phyloP scores from a whole-genome alignment of 2,113 vertebrate genomes.

The Urocynchramus pylzowi region DNA sequence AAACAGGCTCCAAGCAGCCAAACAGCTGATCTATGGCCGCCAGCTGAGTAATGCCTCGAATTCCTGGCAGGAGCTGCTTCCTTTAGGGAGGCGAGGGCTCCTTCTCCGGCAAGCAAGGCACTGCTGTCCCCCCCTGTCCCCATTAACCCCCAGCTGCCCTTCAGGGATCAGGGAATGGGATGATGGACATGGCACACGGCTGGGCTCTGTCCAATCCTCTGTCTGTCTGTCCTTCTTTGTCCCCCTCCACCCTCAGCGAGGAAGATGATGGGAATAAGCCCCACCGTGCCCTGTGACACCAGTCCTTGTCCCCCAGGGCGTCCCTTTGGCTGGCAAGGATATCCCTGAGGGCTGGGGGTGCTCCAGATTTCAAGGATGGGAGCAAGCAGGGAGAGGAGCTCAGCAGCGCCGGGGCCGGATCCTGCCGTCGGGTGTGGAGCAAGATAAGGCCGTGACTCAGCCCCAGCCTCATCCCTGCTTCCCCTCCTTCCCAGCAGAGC shows the following conservation, averaged over 20 bases:
- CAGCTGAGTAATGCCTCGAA: constrained; percentile 34
- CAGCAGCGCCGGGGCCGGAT: not conserved
- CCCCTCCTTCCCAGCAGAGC: not conserved
- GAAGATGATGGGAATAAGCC: not conserved
- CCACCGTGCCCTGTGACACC: accelerated
- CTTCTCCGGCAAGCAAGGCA: accelerated
- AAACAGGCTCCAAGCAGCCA: not conserved
- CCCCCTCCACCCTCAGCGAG: accelerated
- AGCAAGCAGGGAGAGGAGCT: not conserved
- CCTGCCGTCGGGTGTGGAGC: not conserved
- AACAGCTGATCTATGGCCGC: not conserved
- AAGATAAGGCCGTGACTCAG: not conserved
- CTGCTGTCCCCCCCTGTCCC: accelerated
- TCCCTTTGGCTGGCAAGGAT: not conserved
- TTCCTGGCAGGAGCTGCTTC: constrained; percentile 45
- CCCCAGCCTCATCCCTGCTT: not conserved
- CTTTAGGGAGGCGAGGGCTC: not conserved
- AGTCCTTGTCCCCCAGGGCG: not conserved
- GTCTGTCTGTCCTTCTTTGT: accelerated
- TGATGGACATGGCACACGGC: accelerated
- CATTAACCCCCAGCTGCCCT: not conserved
- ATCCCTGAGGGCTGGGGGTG: not conserved
- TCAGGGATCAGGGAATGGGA: accelerated
- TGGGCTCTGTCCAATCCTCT: not conserved
- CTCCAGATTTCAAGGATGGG: not conserved